These are phyloP conservation scores for Machaerirhynchus nigripectus DNA, from an alignment of 2,113 vertebrate species.

Conservation along the genomic window DNA sequence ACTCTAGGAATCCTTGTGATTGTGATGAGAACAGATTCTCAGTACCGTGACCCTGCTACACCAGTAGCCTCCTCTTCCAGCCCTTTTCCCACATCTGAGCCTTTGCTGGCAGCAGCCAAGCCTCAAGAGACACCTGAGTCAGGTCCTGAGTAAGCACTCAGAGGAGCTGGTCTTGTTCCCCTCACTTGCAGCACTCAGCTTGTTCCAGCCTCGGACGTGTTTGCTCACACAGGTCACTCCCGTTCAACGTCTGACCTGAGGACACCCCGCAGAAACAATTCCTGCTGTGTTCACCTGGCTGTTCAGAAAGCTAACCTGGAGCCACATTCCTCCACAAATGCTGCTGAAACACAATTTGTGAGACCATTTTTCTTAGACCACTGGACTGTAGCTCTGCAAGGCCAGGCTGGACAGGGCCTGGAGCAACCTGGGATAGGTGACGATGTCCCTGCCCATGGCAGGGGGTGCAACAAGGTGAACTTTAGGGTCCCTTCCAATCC, in stretches of 20 bases:
- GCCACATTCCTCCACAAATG: fast-evolving
- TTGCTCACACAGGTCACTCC: background rate
- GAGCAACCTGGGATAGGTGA: background rate
- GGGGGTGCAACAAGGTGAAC: background rate
- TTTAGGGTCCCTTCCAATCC: background rate
- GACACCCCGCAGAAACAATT: background rate
- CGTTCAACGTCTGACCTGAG: fast-evolving
- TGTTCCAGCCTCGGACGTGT: background rate
- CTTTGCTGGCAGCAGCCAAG: background rate
- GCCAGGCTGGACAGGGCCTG: background rate
- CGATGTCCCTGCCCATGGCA: background rate
- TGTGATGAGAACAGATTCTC: fast-evolving
- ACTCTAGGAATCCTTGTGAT: background rate
- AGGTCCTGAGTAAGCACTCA: background rate
- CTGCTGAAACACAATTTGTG: background rate
- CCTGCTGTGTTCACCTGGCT: fast-evolving
- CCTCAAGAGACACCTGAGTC: background rate
- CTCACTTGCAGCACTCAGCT: background rate
- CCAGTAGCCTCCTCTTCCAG: background rate
- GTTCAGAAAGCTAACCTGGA: background rate
- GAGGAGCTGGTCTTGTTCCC: background rate
- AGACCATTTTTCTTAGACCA: background rate
- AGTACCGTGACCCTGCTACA: fast-evolving
- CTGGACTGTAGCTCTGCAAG: fast-evolving
- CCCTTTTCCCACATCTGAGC: background rate